phyloP scores from a whole-genome alignment of 2,888 invertebrate genomes.

The Prenolepis imparis region DNA sequence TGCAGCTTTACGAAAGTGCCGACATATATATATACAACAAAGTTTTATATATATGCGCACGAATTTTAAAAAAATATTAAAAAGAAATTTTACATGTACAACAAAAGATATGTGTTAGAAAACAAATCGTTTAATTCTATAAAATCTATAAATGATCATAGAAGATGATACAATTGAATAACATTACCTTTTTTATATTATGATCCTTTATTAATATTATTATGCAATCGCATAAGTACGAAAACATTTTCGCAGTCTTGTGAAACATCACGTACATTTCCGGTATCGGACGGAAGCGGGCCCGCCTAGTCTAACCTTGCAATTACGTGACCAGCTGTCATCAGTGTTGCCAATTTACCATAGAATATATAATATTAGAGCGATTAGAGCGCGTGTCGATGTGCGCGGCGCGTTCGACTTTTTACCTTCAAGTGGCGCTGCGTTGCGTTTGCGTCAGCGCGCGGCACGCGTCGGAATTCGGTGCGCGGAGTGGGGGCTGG shows the following conservation, averaged over 20 bases:
- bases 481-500: no score
- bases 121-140: no score
- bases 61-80: background rate
- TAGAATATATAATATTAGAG: no score
- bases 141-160: background rate
- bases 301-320: conserved; percentile 15
- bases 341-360: no score
- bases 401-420: no score
- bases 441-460: no score
- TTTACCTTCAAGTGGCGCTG: no score
- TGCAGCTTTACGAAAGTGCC: background rate
- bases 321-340: conserved; percentile 43
- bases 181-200: no score
- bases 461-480: no score
- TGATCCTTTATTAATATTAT: background rate
- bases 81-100: background rate
- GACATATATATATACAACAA: background rate
- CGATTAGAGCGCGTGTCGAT: no score
- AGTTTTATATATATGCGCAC: background rate
- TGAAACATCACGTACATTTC: background rate
- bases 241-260: background rate
- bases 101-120: background rate
- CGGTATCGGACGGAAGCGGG: background rate
- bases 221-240: background rate
- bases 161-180: no score